Evolutionary conservation across 2,888 invertebrate genomes (phyloP).

Genomic region (Drosophila paucipuncta): DNA sequence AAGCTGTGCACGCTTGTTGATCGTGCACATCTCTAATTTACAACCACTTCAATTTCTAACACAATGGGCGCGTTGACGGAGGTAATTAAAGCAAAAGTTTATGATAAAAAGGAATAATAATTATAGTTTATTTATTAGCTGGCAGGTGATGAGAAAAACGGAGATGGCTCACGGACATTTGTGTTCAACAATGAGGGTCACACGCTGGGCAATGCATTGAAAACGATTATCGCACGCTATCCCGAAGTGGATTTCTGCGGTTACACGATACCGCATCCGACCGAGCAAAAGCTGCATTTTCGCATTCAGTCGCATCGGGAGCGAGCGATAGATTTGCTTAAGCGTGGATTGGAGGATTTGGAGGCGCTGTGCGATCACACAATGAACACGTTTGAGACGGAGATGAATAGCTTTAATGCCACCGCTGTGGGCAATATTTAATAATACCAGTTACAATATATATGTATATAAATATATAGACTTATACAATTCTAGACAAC

Average conservation of each 20-base stretch:
- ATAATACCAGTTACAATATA: constrained; percentile 29
- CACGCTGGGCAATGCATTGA: constrained; percentile 96
- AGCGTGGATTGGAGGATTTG: constrained; percentile 92
- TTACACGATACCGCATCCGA: constrained; percentile 97
- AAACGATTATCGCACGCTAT: constrained; percentile 94
- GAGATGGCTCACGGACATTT: constrained; percentile 93
- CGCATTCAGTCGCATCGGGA: constrained; percentile 93
- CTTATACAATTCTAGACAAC: constrained; percentile 48
- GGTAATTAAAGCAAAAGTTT: constrained; percentile 32
- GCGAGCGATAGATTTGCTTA: constrained; percentile 91
- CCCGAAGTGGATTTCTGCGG: constrained; percentile 96
- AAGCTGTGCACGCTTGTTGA: constrained; percentile 27
- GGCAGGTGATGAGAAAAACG: constrained; percentile 89
- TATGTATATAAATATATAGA: background rate
- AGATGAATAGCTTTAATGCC: constrained; percentile 86
- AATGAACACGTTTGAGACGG: constrained; percentile 89
- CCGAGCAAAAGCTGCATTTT: constrained; percentile 96
- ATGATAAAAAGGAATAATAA: background rate
- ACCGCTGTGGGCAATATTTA: constrained; percentile 61
- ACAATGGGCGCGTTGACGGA: constrained; percentile 78
- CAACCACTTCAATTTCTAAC: background rate
- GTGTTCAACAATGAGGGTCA: constrained; percentile 96
- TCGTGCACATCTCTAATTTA: constrained; percentile 3
- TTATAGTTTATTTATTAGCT: constrained; percentile 26
- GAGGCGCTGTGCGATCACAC: constrained; percentile 92